Base-by-base conservation (phyloP, 2,888 invertebrate species). In the Prosopocoilus inquinatus region DNA sequence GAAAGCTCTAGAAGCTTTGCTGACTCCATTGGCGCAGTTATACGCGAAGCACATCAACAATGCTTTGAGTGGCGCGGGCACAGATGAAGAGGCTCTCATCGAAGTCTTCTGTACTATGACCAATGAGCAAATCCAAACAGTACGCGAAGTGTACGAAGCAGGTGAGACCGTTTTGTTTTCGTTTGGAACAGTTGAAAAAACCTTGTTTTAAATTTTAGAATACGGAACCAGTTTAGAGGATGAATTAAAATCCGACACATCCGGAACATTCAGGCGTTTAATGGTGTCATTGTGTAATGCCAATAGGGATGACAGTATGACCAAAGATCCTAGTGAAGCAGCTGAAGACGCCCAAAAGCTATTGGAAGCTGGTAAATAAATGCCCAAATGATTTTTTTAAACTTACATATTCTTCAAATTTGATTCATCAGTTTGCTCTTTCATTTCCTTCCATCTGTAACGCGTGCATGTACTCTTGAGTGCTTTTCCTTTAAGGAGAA, bases 51-150 rank as follows among this genome's bases (percentile, higher is more conserved):
- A 85, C 2, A 81, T 94, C 16, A 82, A 91, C 9, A 89, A 88
- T 67, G 94, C 94, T 0, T 94, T 94, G 92, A 94, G 92, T 78
- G 94, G 94, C 48, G 86, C 90, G 64, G 93, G 95, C 33, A 95
- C 95, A 0, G 91, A 96, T 62, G 91, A 91, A 75, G 90, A 90
- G 64, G 88, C 88, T 9, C 83, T 96, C 50, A 89, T 95, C 55
- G 95, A 96, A 77, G 88, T 94, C 50, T 81, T 96, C 73, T 91
- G 93, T 70, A 90, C 94, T 7, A 82, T 93, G 70, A 88, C 89
- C 59, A 96, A 96, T 76, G 82, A 85, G 51, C 92, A 93, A 74
- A 89, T 94, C 62, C 82, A 85, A 63, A 86, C 86, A 48, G 91
- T 94, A 70, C 84, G 89, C 58, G 84, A 85, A 63, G 86, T 90